Evolutionary conservation across 2,113 vertebrate species (phyloP), one percentile per base, ranked within the genome.

Genomic region (Laticauda laticaudata): DNA sequence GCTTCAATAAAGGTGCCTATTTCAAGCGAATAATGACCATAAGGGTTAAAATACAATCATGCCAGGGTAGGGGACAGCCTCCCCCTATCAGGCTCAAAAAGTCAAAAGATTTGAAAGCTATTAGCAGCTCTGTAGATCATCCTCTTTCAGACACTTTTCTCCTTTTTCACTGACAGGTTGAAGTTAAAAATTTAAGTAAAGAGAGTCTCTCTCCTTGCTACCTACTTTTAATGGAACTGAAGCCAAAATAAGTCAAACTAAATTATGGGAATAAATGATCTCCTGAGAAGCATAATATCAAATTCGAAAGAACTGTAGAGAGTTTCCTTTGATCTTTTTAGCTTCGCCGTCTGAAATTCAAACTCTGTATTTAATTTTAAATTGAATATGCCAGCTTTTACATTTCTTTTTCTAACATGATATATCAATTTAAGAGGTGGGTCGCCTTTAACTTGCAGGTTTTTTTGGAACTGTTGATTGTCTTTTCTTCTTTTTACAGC

Each of bases 201-300:
- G 97, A 97, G 94, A 96, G 93, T 87, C 96, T 95, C 94, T 95
- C 92, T 97, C 97, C 97, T 97, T 96, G 94, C 96, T 96, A 95
- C 95, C 97, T 96, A 97, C 96, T 97, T 98, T 97, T 98, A 98
- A 98, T 98, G 97, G 97, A 98, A 97, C 96, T 93, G 97, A 97
- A 98, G 97, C 97, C 97, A 98, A 98, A 98, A 98, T 98, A 98
- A 98, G 97, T 98, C 98, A 98, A 97, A 98, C 97, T 98, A 98
- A 98, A 98, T 98, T 98, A 98, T 97, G 97, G 96, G 96, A 98
- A 97, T 97, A 98, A 98, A 98, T 98, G 97, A 98, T 97, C 97
- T 98, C 97, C 97, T 0, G 94, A 97, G 96, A 97, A 98, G 96
- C 96, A 98, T 98, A 98, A 97, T 97, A 97, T 96, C 96, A 97